Conservation (phyloP, 2,797 vertebrate genomes). For the Anguilla pacifica region DNA sequence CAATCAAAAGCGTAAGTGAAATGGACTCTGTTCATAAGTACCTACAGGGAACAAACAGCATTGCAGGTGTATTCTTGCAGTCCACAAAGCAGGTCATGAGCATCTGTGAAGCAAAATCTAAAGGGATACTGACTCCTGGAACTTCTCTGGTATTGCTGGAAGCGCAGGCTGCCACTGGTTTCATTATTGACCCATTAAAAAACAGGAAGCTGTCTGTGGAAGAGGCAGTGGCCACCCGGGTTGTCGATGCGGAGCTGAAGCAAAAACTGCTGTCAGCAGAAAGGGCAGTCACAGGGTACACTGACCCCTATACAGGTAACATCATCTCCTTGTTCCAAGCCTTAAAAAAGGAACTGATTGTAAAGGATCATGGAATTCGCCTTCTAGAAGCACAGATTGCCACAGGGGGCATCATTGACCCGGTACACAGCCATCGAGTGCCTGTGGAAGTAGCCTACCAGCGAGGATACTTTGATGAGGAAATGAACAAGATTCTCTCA, state of each 20-base stretch:
- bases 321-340: too few relatives aligned
- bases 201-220: background rate
- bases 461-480: too few relatives aligned
- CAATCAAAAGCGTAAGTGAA: background rate
- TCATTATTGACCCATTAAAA: background rate
- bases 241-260: background rate
- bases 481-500: too few relatives aligned
- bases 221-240: background rate
- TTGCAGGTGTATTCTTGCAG: background rate
- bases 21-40: background rate
- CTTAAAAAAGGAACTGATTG: too few relatives aligned
- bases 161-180: background rate
- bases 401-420: too few relatives aligned
- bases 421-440: too few relatives aligned
- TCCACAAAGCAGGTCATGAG: background rate
- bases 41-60: background rate
- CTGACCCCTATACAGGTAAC: background rate
- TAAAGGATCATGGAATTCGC: too few relatives aligned
- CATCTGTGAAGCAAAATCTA: background rate
- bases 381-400: too few relatives aligned
- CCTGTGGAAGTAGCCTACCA: slow-evolving; percentile 1
- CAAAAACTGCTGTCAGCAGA: background rate
- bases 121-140: background rate
- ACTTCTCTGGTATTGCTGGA: background rate
- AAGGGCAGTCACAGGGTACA: background rate